Base-by-base conservation (phyloP, 2,888 invertebrate species). In the Hanleya hanleyi region DNA sequence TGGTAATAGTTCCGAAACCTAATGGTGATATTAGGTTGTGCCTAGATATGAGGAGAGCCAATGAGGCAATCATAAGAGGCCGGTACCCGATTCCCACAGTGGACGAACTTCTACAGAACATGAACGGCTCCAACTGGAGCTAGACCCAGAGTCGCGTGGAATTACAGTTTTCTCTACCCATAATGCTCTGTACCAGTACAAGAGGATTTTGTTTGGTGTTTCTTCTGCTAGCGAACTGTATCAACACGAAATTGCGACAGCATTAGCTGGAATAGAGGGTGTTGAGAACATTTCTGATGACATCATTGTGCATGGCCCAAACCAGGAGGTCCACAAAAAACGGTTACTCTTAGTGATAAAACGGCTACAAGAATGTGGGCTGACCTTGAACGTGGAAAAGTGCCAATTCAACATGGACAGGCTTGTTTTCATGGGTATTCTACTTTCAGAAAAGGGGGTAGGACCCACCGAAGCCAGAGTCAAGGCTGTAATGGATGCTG, bases 141-240 rank as follows among this genome's bases (percentile, higher is more conserved):
- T 83, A 5, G 66, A 78, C n/a, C 35, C 50, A 36, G 78, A 85
- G 12, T 88, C 86, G 0, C 69, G 79, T 73, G 75, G 70, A 32
- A 79, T 82, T 3, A 81, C 79, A 29, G 80, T 81, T 5, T 84
- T 81, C 67, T 66, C 32, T 9, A 81, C 80, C 1, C 84, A 84
- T 62, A 36, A 70, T 9, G 81, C 80, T 18, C 73, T 82, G 22
- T 75, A n/a, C n/a, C 47, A 77, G 51, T 83, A 78, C 70, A 81
- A 82, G 68, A 35, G 81, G 0, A 47, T 81, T 38, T 77, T 71
- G n/a, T 84, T 82, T 72, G 82, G 82, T 6, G 73, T 79, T 12
- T 77, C n/a, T 1, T 89, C 89, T 66, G 91, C 91, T 6, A 88
- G 90, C 0, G 91, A 91, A 81, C 80, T 90, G 1, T 91, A 90